Conservation (phyloP, 2,888 invertebrate genomes). For the Heliconius ethilla region DNA sequence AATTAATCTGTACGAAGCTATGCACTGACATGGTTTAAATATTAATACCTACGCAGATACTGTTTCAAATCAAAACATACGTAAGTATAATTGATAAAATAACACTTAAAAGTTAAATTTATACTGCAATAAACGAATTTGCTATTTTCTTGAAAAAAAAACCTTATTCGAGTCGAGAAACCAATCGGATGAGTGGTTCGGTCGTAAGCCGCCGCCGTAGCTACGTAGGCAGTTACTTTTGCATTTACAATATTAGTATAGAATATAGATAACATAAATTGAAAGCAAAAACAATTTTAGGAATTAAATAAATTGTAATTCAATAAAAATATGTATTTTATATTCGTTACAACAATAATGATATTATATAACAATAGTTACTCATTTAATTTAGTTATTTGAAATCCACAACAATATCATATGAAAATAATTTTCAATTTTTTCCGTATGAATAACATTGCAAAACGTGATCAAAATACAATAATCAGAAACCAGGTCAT, state of each 20-base stretch:
- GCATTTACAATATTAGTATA: conserved; percentile 11
- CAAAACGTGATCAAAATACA: not conserved
- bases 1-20: no score
- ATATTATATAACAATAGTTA: not conserved
- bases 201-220: not conserved
- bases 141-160: not conserved
- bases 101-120: not conserved
- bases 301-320: not conserved
- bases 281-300: not conserved
- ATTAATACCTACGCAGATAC: not conserved
- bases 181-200: conserved; percentile 19
- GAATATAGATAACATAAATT: not conserved
- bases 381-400: conserved; percentile 6
- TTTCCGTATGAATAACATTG: not conserved
- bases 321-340: not conserved
- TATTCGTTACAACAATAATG: no score
- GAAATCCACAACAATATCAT: not conserved
- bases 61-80: not conserved
- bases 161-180: not conserved
- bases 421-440: not conserved
- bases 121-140: conserved; percentile 8
- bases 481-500: no score
- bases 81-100: not conserved
- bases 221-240: not conserved
- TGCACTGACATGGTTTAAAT: no score